Conservation (phyloP, 2,113 vertebrate genomes). For the Jaculus jaculus region DNA sequence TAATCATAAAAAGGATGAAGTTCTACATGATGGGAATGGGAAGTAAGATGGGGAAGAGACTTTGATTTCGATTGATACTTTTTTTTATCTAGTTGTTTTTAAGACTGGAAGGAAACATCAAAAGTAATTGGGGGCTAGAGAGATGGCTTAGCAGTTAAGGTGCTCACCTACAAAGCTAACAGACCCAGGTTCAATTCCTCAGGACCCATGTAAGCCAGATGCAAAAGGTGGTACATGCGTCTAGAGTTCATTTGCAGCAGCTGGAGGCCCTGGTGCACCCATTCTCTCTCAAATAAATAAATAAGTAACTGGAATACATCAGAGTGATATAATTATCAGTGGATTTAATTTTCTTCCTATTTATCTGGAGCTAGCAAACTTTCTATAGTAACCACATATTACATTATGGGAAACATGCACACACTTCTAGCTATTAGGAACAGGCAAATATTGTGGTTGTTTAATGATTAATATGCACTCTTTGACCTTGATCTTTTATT, state of each 20-base stretch:
- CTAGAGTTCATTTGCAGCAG: no score
- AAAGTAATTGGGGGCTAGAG: no score
- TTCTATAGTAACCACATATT: background rate
- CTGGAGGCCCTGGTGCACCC: no score
- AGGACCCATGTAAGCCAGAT: no score
- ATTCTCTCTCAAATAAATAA: no score
- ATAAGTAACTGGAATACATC: background rate
- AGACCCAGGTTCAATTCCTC: no score
- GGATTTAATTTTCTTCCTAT: background rate
- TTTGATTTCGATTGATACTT: background rate
- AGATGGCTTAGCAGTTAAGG: no score
- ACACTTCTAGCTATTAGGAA: background rate
- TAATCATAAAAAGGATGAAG: constrained; percentile 21
- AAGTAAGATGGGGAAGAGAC: background rate
- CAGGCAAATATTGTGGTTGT: background rate
- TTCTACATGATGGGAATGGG: background rate
- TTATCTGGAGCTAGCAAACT: background rate
- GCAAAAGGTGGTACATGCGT: no score
- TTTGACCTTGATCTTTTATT: constrained; percentile 14
- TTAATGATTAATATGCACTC: constrained; percentile 24
- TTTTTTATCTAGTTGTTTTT: background rate
- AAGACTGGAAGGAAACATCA: no score
- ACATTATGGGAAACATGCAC: background rate
- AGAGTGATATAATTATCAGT: background rate
- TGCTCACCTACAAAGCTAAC: no score